Base-by-base conservation (phyloP, 2,797 vertebrate species). In the Rhabdomys pumilio region DNA sequence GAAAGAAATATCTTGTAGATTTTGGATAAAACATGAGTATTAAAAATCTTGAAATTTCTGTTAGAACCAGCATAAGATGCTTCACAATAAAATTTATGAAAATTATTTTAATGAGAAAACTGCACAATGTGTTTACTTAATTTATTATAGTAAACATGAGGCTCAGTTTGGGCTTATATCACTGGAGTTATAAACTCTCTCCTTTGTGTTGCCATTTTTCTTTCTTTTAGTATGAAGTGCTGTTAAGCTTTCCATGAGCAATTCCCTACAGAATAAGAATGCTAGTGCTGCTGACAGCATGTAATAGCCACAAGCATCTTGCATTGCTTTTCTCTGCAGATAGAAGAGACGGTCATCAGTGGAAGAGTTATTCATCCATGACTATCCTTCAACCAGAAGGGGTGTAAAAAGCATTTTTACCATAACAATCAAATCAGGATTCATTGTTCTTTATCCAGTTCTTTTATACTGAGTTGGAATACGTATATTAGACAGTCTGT, bases 101-200 rank as follows among this genome's bases (percentile, higher is more conserved):
- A 26, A 73, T 44, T 1, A 55, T 61, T 50, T 50, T 14, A 55
- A 81, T 24, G 14, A 72, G 26, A 61, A 85, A 69, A 55, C 17
- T 67, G 92, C 79, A 92, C n/a, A 73, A 26, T 61, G 29, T 19
- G 24, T 38, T 41, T 72, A 13, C 24, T 69, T 67, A 65, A 57
- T 81, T 88, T 89, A 57, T 50, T 81, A 57, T 53, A 87, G 91
- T 80, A 83, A 82, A 80, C n/a, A 79, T 61, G n/a, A 87, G 47
- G 50, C 9, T 93, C 57, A 53, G 6, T 72, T 75, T 22, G 41
- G 59, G 2, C 53, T 26, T 73, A 20, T 24, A n/a, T 44, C 53
- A 76, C 24, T 59, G 44, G 47, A 44, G 9, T 59, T 89, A 63
- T 20, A 75, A 89, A 41, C 12, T 76, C 2, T 80, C 24, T 73